Percentiles rank a stretch among this genome's conserved stretches.
phyloP scores from a whole-genome alignment of 2,113 vertebrate species.

The Rana temporaria region DNA sequence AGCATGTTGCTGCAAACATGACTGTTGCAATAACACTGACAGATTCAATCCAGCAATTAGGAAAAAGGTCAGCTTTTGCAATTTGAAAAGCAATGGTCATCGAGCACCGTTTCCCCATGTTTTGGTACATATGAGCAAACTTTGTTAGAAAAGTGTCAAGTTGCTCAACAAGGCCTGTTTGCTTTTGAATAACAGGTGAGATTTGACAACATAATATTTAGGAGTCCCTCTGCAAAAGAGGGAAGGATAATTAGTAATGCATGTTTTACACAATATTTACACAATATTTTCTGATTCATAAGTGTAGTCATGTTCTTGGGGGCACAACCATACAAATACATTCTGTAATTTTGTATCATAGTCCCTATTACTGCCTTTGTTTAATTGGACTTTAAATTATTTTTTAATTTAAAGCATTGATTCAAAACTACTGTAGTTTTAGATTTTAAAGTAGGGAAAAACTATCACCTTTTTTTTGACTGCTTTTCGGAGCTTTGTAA shows the following conservation, averaged over 20 bases:
- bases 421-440: too few species aligned
- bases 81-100: neutral
- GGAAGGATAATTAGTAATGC: neutral
- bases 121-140: constrained; percentile 4
- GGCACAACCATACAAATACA: neutral
- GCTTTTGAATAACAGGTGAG: constrained; percentile 24
- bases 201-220: constrained; percentile 3
- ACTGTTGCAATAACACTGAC: too few species aligned
- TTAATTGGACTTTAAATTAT: too few species aligned
- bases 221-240: neutral
- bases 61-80: neutral
- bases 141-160: neutral
- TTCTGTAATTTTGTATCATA: neutral
- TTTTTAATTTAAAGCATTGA: too few species aligned
- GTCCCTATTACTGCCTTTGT: neutral
- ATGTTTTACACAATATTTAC: neutral
- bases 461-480: neutral
- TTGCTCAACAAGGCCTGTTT: constrained; percentile 51
- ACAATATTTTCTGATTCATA: neutral
- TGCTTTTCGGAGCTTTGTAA: too few species aligned
- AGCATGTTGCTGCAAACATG: too few species aligned
- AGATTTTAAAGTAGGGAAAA: too few species aligned
- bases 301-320: neutral
- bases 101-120: neutral
- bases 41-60: neutral